Conservation (phyloP, 2,888 invertebrate species). For the Amblyjoppa fuscipennis region DNA sequence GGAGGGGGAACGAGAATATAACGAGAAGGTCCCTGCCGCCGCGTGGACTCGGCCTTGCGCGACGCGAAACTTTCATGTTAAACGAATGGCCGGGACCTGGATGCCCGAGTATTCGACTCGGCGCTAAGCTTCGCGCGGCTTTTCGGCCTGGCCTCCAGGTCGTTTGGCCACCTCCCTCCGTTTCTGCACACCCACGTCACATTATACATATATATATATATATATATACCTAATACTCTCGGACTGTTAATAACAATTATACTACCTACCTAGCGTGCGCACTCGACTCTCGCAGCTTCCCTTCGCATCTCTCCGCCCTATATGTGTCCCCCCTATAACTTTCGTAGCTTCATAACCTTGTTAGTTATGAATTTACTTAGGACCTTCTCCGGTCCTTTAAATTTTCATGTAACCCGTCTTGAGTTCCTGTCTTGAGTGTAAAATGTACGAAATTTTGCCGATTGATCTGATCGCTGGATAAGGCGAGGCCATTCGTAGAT, state of each 20-base stretch:
- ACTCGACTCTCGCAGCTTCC: slow-evolving; percentile 26
- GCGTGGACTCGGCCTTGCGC: slow-evolving; percentile 31
- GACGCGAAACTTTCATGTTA: slow-evolving; percentile 59
- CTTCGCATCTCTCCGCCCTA: not conserved
- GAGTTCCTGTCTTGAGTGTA: not conserved
- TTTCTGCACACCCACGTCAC: slow-evolving; percentile 31
- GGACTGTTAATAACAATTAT: slow-evolving; percentile 65
- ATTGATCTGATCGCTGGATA: not conserved
- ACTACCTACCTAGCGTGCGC: slow-evolving; percentile 43
- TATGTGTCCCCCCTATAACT: slow-evolving; percentile 32
- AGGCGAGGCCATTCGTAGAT: too few species aligned
- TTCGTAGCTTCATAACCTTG: slow-evolving; percentile 41
- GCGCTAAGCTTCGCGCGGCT: slow-evolving; percentile 51
- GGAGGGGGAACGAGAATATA: slow-evolving; percentile 49
- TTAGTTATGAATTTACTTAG: slow-evolving; percentile 59
- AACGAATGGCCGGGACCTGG: slow-evolving; percentile 58
- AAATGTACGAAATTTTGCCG: not conserved
- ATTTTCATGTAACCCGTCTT: not conserved
- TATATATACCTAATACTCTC: slow-evolving; percentile 17
- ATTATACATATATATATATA: slow-evolving; percentile 17
- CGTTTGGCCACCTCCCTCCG: slow-evolving; percentile 20
- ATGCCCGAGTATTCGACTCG: slow-evolving; percentile 48
- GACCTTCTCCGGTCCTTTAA: not conserved
- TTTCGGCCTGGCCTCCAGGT: slow-evolving; percentile 41
- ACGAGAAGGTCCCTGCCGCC: slow-evolving; percentile 39